Evolutionary conservation across 2,888 invertebrate genomes (phyloP).

Genomic region (Ormyrus labotus): DNA sequence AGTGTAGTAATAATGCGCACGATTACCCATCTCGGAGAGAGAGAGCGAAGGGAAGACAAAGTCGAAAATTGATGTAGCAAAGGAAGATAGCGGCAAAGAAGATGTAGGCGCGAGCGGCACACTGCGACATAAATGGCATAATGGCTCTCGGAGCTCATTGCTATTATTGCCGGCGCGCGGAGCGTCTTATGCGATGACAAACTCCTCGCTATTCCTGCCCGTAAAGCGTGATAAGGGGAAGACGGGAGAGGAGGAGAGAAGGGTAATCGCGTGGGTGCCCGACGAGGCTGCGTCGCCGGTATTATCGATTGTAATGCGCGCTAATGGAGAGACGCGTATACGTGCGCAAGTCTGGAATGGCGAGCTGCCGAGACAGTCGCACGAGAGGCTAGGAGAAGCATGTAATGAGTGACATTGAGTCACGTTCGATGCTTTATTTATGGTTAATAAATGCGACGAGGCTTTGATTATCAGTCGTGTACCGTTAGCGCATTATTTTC

Average conservation of each 20-base stretch:
- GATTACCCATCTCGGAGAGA: constrained; percentile 2
- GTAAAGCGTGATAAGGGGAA: constrained; percentile 27
- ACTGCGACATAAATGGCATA: constrained; percentile 30
- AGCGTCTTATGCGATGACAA: constrained; percentile 42
- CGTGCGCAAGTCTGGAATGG: background rate
- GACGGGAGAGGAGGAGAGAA: background rate
- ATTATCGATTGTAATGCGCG: constrained; percentile 47
- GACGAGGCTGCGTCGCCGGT: background rate
- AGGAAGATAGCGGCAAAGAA: constrained; percentile 15
- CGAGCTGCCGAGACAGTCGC: constrained; percentile 12
- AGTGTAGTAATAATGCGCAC: constrained; percentile 22
- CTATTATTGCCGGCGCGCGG: constrained; percentile 37
- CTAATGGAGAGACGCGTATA: constrained; percentile 32
- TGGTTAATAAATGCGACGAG: too few relatives aligned
- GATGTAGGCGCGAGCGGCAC: constrained; percentile 1
- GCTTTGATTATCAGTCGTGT: too few relatives aligned
- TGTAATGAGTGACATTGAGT: background rate
- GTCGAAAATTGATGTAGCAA: constrained; percentile 23
- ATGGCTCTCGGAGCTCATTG: constrained; percentile 33
- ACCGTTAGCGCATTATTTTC: too few relatives aligned
- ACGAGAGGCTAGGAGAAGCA: background rate
- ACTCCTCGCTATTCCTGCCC: constrained; percentile 34
- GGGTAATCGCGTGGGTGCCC: constrained; percentile 5
- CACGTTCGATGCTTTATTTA: background rate
- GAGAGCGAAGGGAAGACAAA: background rate